Evolutionary conservation across 1,140 invertebrate species (phyloP).

Genomic region (Tetragnatha versicolor): DNA sequence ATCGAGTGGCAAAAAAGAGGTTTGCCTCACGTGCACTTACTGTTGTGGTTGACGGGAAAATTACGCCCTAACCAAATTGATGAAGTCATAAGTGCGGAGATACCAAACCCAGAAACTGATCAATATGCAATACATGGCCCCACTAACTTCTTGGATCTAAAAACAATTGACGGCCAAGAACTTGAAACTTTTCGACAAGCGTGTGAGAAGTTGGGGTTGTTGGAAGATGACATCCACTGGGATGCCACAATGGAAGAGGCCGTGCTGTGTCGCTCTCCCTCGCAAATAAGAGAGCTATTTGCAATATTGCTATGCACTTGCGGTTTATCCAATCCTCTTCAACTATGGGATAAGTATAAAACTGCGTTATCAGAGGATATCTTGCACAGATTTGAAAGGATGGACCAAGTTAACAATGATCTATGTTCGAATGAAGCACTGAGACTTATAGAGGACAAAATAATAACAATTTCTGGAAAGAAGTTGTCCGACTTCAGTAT

Average conservation of each 20-base stretch:
- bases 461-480: neutral
- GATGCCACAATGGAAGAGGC: conserved; percentile 61
- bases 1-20: conserved; percentile 66
- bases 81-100: conserved; percentile 29
- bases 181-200: conserved; percentile 64
- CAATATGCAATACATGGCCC: conserved; percentile 64
- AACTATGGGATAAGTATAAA: neutral
- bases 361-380: neutral
- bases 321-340: too few relatives aligned
- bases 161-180: conserved; percentile 64
- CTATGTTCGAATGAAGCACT: neutral
- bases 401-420: neutral
- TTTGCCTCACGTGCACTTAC: conserved; percentile 64
- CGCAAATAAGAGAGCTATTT: neutral
- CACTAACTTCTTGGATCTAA: conserved; percentile 62
- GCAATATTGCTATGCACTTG: neutral
- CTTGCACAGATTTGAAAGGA: neutral
- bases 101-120: conserved; percentile 37
- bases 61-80: neutral
- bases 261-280: neutral
- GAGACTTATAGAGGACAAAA: neutral
- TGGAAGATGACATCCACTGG: conserved; percentile 62
- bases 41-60: conserved; percentile 58
- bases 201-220: conserved; percentile 61
- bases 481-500: neutral